Conservation (phyloP, 2,888 invertebrate species). For the Tolmerus cingulatus region DNA sequence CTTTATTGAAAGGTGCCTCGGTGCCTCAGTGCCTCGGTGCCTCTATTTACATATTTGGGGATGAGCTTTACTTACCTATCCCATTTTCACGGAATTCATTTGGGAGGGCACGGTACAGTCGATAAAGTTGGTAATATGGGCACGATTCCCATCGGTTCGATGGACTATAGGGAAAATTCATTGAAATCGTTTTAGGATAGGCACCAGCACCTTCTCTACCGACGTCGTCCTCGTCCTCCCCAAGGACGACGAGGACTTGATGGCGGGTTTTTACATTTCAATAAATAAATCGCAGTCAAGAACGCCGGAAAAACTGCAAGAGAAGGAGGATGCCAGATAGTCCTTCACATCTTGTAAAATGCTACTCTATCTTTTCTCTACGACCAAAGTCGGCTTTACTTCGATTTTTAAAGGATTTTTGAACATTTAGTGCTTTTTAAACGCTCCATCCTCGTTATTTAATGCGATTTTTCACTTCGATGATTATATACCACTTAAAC, state of each 20-base stretch:
- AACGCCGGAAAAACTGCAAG: neutral
- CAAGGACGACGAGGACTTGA: neutral
- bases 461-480: neutral
- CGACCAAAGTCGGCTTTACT: neutral
- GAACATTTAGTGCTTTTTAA: neutral
- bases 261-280: neutral
- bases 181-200: neutral
- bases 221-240: neutral
- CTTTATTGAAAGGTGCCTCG: conserved; percentile 23
- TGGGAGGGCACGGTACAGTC: neutral
- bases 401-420: neutral
- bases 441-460: neutral
- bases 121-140: conserved; percentile 34
- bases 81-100: conserved; percentile 17
- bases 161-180: neutral
- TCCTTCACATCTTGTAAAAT: neutral
- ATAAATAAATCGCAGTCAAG: neutral
- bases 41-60: conserved; percentile 31
- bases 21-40: neutral
- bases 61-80: conserved; percentile 30
- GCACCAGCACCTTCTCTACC: neutral
- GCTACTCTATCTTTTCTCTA: neutral
- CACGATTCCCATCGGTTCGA: conserved; percentile 8
- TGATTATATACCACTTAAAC: neutral
- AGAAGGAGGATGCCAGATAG: neutral